A percentile compares a stretch with the other conserved stretches of the same genome.
These are phyloP conservation scores for Candidula unifasciata DNA, from an alignment of 2,888 invertebrate species.

Conservation along the genomic window DNA sequence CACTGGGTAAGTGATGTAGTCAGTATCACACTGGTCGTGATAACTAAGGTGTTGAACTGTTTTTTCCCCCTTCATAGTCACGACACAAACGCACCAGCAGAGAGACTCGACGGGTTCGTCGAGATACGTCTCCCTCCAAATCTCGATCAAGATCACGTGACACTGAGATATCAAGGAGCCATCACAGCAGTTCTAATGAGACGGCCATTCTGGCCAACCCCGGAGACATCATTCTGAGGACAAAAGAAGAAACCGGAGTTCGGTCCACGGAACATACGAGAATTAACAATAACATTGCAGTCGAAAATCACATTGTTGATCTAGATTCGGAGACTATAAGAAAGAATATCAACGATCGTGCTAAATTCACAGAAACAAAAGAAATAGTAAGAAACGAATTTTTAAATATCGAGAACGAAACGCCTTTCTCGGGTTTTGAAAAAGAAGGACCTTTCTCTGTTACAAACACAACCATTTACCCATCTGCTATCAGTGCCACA, in stretches of 20 bases:
- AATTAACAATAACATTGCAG: background rate
- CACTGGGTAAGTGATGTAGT: too few relatives aligned
- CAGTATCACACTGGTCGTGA: too few relatives aligned
- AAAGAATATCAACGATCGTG: background rate
- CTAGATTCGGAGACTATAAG: too few relatives aligned
- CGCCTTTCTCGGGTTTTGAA: slow-evolving; percentile 31
- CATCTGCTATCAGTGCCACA: background rate
- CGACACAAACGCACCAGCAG: slow-evolving; percentile 8
- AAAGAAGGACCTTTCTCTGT: slow-evolving; percentile 28
- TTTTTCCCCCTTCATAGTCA: background rate
- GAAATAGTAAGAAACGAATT: too few relatives aligned
- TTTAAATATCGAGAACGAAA: background rate
- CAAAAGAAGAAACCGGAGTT: background rate
- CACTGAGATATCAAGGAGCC: background rate
- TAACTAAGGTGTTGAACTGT: background rate
- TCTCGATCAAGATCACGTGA: slow-evolving; percentile 38
- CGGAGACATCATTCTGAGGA: slow-evolving; percentile 37
- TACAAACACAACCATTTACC: slow-evolving; percentile 11
- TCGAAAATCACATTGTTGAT: background rate
- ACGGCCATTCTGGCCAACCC: background rate
- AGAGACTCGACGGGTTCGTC: background rate
- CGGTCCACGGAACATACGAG: background rate
- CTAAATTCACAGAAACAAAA: background rate
- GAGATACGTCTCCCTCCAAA: slow-evolving; percentile 27
- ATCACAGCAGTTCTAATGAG: background rate